A percentile compares a stretch with the other conserved stretches of the same genome.
phyloP scores from a whole-genome alignment of 2,888 invertebrate species.

The Chrysotoxum bicinctum region DNA sequence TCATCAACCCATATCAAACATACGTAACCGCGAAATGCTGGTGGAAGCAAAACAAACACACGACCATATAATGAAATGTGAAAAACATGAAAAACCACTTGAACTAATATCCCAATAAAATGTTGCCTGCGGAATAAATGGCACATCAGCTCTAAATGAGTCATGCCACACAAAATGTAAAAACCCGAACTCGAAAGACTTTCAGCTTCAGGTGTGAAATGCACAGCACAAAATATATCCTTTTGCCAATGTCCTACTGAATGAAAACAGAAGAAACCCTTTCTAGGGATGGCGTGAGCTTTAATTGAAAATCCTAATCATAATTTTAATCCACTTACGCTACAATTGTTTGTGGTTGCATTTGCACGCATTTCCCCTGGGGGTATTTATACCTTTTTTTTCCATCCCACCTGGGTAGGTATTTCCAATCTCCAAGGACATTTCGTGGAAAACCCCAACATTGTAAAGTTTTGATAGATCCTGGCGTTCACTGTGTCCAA shows the following conservation, averaged over 20 bases:
- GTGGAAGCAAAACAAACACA: not conserved
- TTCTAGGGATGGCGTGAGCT: conserved; percentile 64
- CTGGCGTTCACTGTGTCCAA: not conserved
- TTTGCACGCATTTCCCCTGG: conserved; percentile 54
- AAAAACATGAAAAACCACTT: conserved; percentile 72
- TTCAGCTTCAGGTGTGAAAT: conserved; percentile 65
- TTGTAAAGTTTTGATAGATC: conserved; percentile 19
- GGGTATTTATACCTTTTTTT: not conserved
- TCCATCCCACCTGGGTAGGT: not conserved
- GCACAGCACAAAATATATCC: conserved; percentile 47
- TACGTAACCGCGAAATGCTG: not conserved
- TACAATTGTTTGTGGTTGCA: conserved; percentile 52
- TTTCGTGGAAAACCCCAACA: conserved; percentile 1
- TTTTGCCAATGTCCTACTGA: not conserved
- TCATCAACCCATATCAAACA: conserved; percentile 15
- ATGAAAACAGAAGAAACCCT: not conserved
- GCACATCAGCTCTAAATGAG: conserved; percentile 47
- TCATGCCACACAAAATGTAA: conserved; percentile 45
- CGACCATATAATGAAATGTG: conserved; percentile 60
- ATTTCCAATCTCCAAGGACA: conserved; percentile 39
- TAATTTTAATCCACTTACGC: conserved; percentile 62
- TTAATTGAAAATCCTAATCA: conserved; percentile 72
- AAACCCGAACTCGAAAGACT: conserved; percentile 34
- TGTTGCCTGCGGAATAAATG: conserved; percentile 32
- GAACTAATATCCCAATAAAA: conserved; percentile 72